These are phyloP conservation scores for Enoplosus armatus DNA, from an alignment of 2,797 vertebrate genomes.

Conservation along the genomic window DNA sequence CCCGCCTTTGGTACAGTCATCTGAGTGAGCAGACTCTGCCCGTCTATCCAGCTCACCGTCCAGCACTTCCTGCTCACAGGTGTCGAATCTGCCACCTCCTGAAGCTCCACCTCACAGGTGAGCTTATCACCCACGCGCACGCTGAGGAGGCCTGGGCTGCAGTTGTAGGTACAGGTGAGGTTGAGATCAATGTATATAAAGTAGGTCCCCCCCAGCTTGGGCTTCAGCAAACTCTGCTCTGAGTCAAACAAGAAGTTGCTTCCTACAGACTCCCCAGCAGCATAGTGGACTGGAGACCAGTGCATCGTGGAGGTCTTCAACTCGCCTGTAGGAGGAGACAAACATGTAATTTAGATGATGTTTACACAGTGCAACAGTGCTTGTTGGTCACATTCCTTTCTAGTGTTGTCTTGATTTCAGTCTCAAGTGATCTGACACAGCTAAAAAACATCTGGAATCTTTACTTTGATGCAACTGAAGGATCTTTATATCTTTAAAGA, in stretches of 20 bases:
- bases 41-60: slow-evolving; percentile 25
- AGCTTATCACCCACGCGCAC: slow-evolving; percentile 28
- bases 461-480: background rate
- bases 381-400: rapidly evolving
- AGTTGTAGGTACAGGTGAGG: slow-evolving; percentile 26
- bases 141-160: background rate
- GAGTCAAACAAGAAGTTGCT: slow-evolving; percentile 2
- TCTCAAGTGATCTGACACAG: background rate
- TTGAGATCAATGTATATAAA: slow-evolving; percentile 74
- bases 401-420: background rate
- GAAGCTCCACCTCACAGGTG: slow-evolving; percentile 68
- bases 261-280: background rate
- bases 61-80: slow-evolving; percentile 72
- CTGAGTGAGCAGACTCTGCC: rapidly evolving
- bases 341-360: slow-evolving; percentile 28
- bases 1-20: background rate
- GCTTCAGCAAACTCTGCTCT: rapidly evolving
- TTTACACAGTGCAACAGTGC: background rate
- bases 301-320: slow-evolving; percentile 39
- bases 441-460: background rate
- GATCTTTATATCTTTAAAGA: background rate
- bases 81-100: rapidly evolving
- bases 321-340: slow-evolving; percentile 54
- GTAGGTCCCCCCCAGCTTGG: slow-evolving; percentile 48
- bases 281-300: rapidly evolving